A percentile compares a stretch with the other conserved stretches of the same genome.
phyloP scores from a whole-genome alignment of 2,888 invertebrate species.

The Schrankia costaestrigalis region DNA sequence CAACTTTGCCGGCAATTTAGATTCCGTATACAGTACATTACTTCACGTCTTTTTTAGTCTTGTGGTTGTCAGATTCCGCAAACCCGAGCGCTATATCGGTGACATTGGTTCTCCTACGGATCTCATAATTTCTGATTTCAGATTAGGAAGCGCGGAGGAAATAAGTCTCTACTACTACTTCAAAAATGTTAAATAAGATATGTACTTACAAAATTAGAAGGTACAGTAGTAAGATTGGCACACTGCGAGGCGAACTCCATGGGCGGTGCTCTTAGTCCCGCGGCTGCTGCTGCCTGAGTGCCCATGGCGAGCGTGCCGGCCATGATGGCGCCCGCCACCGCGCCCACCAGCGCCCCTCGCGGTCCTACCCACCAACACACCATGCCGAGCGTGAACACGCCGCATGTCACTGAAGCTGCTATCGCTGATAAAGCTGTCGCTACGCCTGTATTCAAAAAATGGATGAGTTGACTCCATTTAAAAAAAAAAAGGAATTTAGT shows the following conservation, averaged over 20 bases:
- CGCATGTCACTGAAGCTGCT: conserved; percentile 90
- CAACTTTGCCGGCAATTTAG: too few species aligned
- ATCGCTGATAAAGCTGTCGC: conserved; percentile 90
- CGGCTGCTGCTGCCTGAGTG: conserved; percentile 83
- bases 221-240: conserved; percentile 41
- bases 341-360: conserved; percentile 83
- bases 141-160: too few species aligned
- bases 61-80: too few species aligned
- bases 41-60: too few species aligned
- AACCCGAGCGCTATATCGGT: too few species aligned
- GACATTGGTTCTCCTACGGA: too few species aligned
- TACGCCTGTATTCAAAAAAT: conserved; percentile 60
- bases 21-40: too few species aligned
- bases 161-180: background rate
- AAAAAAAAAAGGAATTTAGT: too few species aligned
- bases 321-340: conserved; percentile 79
- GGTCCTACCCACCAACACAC: conserved; percentile 89
- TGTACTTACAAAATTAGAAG: conserved; percentile 39
- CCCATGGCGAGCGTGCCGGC: conserved; percentile 77
- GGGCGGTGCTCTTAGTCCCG: conserved; percentile 78
- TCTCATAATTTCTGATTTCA: too few species aligned
- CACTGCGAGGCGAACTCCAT: conserved; percentile 46
- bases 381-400: conserved; percentile 91
- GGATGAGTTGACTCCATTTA: too few species aligned
- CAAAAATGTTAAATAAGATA: background rate